Conservation (phyloP, 1,140 invertebrate species). For the Plodia interpunctella region DNA sequence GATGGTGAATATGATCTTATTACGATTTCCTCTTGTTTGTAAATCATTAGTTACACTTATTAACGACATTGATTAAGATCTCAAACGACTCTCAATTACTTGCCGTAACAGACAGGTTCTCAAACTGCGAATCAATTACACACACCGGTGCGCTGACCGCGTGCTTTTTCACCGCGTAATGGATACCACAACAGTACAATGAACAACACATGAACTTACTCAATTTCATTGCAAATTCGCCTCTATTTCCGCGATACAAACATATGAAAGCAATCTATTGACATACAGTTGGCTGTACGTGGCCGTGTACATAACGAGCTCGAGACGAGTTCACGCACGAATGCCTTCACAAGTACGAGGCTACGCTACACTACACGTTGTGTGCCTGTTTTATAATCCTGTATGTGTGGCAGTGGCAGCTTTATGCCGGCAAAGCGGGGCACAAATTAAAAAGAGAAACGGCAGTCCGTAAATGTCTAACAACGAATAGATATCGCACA, state of each 20-base stretch:
- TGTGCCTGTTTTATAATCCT: conserved; percentile 38
- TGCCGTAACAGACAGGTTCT: conserved; percentile 24
- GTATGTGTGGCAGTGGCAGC: conserved; percentile 42
- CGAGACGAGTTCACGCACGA: conserved; percentile 47
- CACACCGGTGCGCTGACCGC: conserved; percentile 59
- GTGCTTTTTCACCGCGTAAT: conserved; percentile 66
- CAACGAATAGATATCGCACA: too few relatives aligned
- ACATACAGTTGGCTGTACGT: too few relatives aligned
- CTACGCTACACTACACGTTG: conserved; percentile 36
- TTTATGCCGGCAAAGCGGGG: conserved; percentile 26
- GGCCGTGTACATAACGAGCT: conserved; percentile 37
- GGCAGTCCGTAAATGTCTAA: too few relatives aligned
- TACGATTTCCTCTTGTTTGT: too few relatives aligned
- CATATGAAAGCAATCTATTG: too few relatives aligned
- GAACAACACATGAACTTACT: too few relatives aligned
- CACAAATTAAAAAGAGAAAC: conserved; percentile 1
- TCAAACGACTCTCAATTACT: conserved; percentile 19
- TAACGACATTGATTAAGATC: too few relatives aligned
- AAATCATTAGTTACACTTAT: too few relatives aligned
- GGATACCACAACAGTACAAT: conserved; percentile 61
- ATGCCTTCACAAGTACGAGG: conserved; percentile 48
- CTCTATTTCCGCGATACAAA: too few relatives aligned
- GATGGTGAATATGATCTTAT: too few relatives aligned
- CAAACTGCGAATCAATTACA: conserved; percentile 69
- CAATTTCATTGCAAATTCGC: too few relatives aligned